A percentile compares a stretch with the other conserved stretches of the same genome.
Evolutionary conservation across 2,888 invertebrate species (phyloP).

Genomic region (Antheraea assamensis): DNA sequence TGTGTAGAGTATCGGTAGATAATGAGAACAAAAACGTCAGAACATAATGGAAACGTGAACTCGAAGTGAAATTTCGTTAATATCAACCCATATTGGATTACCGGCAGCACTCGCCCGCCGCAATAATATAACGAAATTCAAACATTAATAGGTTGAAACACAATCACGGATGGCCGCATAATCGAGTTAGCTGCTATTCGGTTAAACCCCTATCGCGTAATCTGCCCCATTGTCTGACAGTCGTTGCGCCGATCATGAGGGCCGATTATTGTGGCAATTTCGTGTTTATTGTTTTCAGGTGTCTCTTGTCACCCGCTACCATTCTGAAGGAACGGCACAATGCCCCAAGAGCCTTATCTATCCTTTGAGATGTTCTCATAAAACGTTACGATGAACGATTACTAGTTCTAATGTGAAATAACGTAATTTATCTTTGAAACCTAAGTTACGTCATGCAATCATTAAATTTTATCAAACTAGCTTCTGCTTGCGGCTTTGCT

Average conservation of each 20-base stretch:
- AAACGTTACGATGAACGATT: constrained; percentile 37
- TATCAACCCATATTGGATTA: constrained; percentile 75
- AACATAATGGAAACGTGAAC: constrained; percentile 47
- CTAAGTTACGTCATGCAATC: not conserved
- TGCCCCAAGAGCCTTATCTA: constrained; percentile 52
- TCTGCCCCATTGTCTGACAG: constrained; percentile 78
- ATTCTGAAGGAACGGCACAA: constrained; percentile 59
- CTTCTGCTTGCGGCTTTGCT: no score
- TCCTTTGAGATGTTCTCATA: constrained; percentile 46
- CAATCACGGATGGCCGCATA: constrained; percentile 81
- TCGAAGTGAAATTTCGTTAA: constrained; percentile 66
- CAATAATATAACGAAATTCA: constrained; percentile 81
- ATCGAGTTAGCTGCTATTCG: constrained; percentile 81
- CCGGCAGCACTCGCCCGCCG: constrained; percentile 61
- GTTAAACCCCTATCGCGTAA: constrained; percentile 79
- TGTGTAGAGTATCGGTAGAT: constrained; percentile 33
- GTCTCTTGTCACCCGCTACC: constrained; percentile 56
- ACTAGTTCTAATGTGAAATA: not conserved
- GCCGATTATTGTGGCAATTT: constrained; percentile 80
- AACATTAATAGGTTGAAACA: constrained; percentile 80
- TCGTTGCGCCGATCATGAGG: constrained; percentile 75
- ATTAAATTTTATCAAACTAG: not conserved
- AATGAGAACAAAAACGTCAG: constrained; percentile 42
- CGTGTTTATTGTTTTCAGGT: constrained; percentile 79
- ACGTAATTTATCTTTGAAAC: not conserved